A percentile compares a stretch with the other conserved stretches of the same genome.
Conservation (phyloP, 2,797 vertebrate species). For the Gephyroberyx darwinii region DNA sequence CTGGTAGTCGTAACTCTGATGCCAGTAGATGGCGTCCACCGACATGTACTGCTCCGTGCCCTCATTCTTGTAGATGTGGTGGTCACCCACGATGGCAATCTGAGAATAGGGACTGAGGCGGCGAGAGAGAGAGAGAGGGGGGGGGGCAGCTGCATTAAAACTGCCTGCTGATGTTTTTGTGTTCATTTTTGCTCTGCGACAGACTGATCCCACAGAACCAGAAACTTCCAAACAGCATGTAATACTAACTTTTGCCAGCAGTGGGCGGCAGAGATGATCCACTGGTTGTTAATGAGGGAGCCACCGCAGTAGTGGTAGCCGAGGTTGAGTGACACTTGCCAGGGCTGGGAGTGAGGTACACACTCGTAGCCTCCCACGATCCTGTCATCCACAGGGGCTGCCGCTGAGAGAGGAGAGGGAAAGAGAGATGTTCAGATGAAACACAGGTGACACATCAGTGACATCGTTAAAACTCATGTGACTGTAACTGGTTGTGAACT, state of each 20-base stretch:
- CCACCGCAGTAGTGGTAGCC: slow-evolving; percentile 78
- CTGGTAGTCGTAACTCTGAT: slow-evolving; percentile 75
- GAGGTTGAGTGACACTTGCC: slow-evolving; percentile 78
- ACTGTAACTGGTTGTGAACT: too few species aligned
- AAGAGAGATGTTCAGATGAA: neutral
- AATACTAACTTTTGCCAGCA: slow-evolving; percentile 79
- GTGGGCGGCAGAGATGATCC: slow-evolving; percentile 82
- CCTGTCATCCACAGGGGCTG: slow-evolving; percentile 73
- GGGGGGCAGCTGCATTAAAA: neutral
- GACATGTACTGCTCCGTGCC: slow-evolving; percentile 79
- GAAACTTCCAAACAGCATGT: neutral
- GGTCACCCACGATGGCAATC: slow-evolving; percentile 75
- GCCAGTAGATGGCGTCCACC: slow-evolving; percentile 81
- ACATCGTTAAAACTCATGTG: neutral
- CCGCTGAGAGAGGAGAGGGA: slow-evolving; percentile 51
- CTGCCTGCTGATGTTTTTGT: neutral
- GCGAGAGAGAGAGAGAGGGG: neutral
- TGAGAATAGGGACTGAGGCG: slow-evolving; percentile 64
- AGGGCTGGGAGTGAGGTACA: slow-evolving; percentile 68
- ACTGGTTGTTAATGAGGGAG: slow-evolving; percentile 79
- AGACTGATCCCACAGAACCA: neutral
- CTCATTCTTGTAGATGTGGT: slow-evolving; percentile 78
- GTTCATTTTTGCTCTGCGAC: neutral
- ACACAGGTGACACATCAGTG: slow-evolving; percentile 4
- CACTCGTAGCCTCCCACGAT: slow-evolving; percentile 80